Conservation (phyloP, 2,113 vertebrate genomes). For the Scophthalmus maximus region DNA sequence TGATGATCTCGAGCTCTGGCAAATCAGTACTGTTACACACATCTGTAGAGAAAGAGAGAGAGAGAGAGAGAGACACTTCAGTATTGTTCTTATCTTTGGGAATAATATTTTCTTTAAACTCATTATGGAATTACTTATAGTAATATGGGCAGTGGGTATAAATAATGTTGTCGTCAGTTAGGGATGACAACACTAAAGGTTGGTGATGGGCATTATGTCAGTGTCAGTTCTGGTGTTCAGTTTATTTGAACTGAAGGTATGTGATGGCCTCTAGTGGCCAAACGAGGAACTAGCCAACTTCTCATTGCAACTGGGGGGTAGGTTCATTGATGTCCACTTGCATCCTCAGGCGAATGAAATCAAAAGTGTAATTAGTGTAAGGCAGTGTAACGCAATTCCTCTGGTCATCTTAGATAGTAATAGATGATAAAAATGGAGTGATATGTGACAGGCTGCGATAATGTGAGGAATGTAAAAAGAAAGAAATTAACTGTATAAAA, state of each 20-base stretch:
- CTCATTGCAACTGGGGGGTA: background rate
- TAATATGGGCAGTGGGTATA: background rate
- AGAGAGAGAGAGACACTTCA: slow-evolving; percentile 21
- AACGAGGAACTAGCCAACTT: slow-evolving; percentile 20
- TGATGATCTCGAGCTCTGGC: slow-evolving; percentile 99
- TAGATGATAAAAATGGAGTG: too few species aligned
- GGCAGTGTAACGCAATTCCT: too few species aligned
- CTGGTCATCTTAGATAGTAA: background rate
- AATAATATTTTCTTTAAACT: background rate
- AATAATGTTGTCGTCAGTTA: background rate
- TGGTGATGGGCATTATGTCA: background rate
- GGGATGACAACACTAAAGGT: background rate
- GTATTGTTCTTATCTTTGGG: background rate
- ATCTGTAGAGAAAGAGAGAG: slow-evolving; percentile 81
- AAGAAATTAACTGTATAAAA: too few species aligned
- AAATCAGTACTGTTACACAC: slow-evolving; percentile 98
- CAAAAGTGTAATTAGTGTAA: background rate
- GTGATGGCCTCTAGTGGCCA: slow-evolving; percentile 69
- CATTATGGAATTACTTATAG: background rate
- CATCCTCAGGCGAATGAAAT: background rate
- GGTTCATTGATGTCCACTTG: background rate
- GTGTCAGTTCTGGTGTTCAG: background rate
- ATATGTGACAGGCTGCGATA: too few species aligned
- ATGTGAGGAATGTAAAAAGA: too few species aligned
- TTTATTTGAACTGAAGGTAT: background rate